A percentile compares a stretch with the other conserved stretches of the same genome.
Evolutionary conservation across 1,140 invertebrate genomes (phyloP).

Genomic region (Drosophila lowei): DNA sequence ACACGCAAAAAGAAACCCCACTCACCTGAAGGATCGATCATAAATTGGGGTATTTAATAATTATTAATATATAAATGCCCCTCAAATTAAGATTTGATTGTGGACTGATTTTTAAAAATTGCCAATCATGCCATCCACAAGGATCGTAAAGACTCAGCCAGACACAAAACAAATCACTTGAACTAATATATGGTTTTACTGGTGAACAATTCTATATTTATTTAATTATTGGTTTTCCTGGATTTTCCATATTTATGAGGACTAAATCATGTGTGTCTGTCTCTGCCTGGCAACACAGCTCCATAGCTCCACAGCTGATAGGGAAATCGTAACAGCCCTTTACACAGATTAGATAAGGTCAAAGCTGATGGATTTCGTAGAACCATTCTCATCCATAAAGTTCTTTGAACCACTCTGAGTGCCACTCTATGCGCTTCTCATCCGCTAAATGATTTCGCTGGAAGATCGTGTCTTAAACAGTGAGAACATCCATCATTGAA

Average conservation of each 20-base stretch:
- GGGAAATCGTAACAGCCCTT: conserved; percentile 23
- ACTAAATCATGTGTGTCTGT: background rate
- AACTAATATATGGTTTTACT: conserved; percentile 1
- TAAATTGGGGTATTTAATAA: conserved; percentile 50
- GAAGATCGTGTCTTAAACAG: too few species aligned
- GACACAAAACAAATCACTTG: conserved; percentile 25
- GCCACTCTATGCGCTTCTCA: too few species aligned
- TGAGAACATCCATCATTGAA: too few species aligned
- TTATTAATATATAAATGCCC: conserved; percentile 53
- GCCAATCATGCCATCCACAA: conserved; percentile 27
- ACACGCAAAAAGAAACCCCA: conserved; percentile 23
- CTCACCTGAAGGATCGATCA: conserved; percentile 25
- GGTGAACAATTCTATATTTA: background rate
- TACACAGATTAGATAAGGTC: conserved; percentile 44
- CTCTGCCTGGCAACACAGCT: conserved; percentile 18
- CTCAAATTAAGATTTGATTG: conserved; percentile 58
- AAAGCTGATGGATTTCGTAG: background rate
- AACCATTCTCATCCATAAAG: too few species aligned
- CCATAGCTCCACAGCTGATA: background rate
- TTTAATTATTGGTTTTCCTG: conserved; percentile 11
- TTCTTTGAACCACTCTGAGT: too few species aligned
- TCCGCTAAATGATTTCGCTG: too few species aligned
- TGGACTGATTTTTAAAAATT: conserved; percentile 49
- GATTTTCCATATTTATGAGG: conserved; percentile 5
- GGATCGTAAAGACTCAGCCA: conserved; percentile 24